Percentiles rank a stretch among this genome's conserved stretches.
These are phyloP conservation scores for Calephelis virginiensis DNA, from an alignment of 1,140 invertebrate genomes.

Conservation along the genomic window DNA sequence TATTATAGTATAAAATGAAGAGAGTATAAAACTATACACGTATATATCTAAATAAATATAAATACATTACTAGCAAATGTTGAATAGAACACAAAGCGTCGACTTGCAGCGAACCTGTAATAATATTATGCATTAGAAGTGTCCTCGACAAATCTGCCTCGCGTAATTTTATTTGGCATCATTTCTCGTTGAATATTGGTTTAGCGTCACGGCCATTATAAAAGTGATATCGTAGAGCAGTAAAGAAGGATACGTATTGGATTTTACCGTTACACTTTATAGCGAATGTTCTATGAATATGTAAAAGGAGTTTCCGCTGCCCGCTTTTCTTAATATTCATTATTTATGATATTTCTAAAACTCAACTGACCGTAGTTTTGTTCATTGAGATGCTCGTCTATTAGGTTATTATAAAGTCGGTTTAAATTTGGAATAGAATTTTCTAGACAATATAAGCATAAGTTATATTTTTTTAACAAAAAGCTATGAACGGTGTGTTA, in stretches of 20 bases:
- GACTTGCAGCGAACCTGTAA: slow-evolving; percentile 11
- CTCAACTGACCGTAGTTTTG: not conserved
- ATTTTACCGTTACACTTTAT: slow-evolving; percentile 35
- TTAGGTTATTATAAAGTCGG: not conserved
- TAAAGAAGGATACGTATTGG: slow-evolving; percentile 36
- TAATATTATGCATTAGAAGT: slow-evolving; percentile 24
- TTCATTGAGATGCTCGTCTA: not conserved
- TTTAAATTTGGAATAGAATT: no score
- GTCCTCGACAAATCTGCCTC: slow-evolving; percentile 22
- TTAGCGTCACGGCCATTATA: slow-evolving; percentile 34
- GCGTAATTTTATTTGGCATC: slow-evolving; percentile 23
- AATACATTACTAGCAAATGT: not conserved
- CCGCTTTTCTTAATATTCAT: slow-evolving; percentile 14
- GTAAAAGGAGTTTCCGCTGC: slow-evolving; percentile 21
- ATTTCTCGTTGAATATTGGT: slow-evolving; percentile 27
- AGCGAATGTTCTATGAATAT: slow-evolving; percentile 30
- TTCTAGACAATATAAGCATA: no score
- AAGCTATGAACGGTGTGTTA: no score
- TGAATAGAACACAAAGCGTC: not conserved
- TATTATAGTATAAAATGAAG: no score
- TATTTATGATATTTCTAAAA: slow-evolving; percentile 15
- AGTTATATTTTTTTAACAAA: no score
- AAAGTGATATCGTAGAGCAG: slow-evolving; percentile 24
- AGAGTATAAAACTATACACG: no score
- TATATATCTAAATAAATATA: no score